phyloP scores from a whole-genome alignment of 1,140 invertebrate species.

The Arctopsyche grandis region DNA sequence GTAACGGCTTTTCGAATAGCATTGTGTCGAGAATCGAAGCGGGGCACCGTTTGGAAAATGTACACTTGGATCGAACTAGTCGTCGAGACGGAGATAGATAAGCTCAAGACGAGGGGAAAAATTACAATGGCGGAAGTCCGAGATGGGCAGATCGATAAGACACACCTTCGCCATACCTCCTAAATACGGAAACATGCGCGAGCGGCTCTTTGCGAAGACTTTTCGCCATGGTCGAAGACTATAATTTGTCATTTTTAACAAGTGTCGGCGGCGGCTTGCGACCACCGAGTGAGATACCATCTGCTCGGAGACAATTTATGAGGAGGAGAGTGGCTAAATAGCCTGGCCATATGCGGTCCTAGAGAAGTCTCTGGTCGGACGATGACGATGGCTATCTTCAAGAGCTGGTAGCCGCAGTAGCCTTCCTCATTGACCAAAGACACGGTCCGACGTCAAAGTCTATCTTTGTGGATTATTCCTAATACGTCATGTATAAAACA shows the following conservation, averaged over 20 bases:
- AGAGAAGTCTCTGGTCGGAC: too few species aligned
- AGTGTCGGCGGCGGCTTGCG: constrained; percentile 4
- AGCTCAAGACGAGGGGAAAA: too few species aligned
- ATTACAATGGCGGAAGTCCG: too few species aligned
- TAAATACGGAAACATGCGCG: too few species aligned
- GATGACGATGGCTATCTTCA: constrained; percentile 35
- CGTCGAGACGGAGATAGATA: too few species aligned
- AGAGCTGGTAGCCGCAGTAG: not conserved
- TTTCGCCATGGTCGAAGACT: too few species aligned
- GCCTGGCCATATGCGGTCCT: constrained; percentile 38
- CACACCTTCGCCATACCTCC: too few species aligned
- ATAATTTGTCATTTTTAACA: constrained; percentile 45
- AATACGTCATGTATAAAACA: not conserved
- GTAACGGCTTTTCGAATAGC: not conserved
- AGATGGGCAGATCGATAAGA: too few species aligned
- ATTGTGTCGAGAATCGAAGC: too few species aligned
- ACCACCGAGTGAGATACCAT: constrained; percentile 16
- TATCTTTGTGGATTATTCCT: not conserved
- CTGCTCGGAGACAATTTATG: constrained; percentile 15
- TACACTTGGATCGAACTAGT: too few species aligned
- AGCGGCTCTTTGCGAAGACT: too few species aligned
- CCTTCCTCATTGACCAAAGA: not conserved
- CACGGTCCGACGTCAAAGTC: not conserved
- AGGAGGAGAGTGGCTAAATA: constrained; percentile 35
- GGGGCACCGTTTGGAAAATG: too few species aligned